Evolutionary conservation across 2,113 vertebrate genomes (phyloP), one percentile per base, ranked within the genome.

Genomic region (Actinemys pallida): DNA sequence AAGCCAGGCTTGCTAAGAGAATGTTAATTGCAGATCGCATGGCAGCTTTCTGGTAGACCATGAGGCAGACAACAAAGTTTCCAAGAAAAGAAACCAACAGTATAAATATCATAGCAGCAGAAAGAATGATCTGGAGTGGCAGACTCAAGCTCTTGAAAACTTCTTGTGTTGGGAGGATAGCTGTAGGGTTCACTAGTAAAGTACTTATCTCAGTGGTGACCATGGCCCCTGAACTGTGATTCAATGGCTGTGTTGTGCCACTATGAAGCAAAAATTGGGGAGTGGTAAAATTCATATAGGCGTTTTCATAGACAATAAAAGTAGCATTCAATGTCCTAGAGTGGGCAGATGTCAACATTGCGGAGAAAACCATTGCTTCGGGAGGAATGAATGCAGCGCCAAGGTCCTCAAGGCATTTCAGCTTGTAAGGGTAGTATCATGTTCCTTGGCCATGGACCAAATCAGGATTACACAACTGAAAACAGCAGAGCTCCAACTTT

Each of bases 11-110:
- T 84, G 99, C 99, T 87, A 99, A 97, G 52, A 99, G 99, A 97
- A 99, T 99, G 98, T 99, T 99, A 98, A 99, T 99, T 84, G 99
- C 99, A 5, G 99, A 99, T 94, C 99, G 98, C 99, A 99, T 99
- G 88, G 99, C 99, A 8, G 99, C 99, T 75, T 99, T 99, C 97
- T 99, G 99, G 98, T 99, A 99, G 93, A 99, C 99, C 99, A 99
- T 99, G 93, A 99, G 98, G 97, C 99, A 99, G 92, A 99, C 99
- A 56, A 99, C 99, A 97, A 99, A 98, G 87, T 99, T 99, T 24
- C 99, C 99, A 52, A 99, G 96, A 94, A 99, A 98, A 52, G 99
- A 99, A 96, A 99, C 97, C 87, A 99, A 97, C 6, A 99, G 96
- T 94, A 99, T 99, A 97, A 98, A 99, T 87, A 99, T 98, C 98